Evolutionary conservation across 2,113 vertebrate species (phyloP).

Genomic region (Sterna hirundo): DNA sequence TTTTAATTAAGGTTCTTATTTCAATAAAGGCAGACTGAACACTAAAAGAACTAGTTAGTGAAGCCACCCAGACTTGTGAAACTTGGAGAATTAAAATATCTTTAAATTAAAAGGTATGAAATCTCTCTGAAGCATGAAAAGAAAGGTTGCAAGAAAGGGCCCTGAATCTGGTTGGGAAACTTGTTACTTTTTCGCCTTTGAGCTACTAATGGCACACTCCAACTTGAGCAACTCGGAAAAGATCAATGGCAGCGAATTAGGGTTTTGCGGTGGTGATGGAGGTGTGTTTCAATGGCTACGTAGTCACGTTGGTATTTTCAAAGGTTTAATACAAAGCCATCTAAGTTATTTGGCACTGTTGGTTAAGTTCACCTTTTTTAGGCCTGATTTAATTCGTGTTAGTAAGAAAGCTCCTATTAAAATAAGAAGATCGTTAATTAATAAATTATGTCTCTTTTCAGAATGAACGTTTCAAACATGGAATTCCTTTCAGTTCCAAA

Average conservation of each 20-base stretch:
- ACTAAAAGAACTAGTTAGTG: background rate
- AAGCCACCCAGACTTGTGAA: slow-evolving; percentile 31
- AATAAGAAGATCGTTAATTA: background rate
- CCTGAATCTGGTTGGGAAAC: background rate
- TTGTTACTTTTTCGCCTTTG: slow-evolving; percentile 15
- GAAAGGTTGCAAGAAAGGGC: background rate
- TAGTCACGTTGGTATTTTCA: background rate
- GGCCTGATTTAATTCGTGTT: background rate
- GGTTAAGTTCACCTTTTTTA: background rate
- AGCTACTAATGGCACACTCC: background rate
- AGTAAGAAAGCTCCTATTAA: background rate
- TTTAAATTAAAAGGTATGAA: slow-evolving; percentile 42
- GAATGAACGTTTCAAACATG: background rate
- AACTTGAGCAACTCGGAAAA: background rate
- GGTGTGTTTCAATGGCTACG: background rate
- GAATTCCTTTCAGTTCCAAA: background rate
- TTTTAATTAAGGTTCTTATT: slow-evolving; percentile 34
- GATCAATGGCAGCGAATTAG: background rate
- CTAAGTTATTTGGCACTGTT: background rate
- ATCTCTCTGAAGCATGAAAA: slow-evolving; percentile 18
- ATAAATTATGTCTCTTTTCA: background rate
- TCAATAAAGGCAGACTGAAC: background rate
- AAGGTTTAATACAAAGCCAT: background rate
- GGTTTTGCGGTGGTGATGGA: background rate
- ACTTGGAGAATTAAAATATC: background rate